Evolutionary conservation across 2,797 vertebrate genomes (phyloP).

Genomic region (Astyanax mexicanus): DNA sequence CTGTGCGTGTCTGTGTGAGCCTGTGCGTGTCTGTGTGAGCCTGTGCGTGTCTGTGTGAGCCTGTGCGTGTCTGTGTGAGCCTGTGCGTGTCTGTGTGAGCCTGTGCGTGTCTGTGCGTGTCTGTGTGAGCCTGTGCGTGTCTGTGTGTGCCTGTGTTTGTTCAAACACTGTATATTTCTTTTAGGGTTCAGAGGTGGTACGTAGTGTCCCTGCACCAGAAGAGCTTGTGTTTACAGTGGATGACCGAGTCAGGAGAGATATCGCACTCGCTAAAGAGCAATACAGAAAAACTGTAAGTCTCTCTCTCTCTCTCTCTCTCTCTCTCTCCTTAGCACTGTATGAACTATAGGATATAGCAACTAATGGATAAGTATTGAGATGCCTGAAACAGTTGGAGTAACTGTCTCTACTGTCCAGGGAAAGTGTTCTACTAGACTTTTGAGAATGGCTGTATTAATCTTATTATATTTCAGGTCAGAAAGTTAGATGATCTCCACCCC

Average conservation of each 20-base stretch:
- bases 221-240: constrained; percentile 92
- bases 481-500: too few species aligned
- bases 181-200: constrained; percentile 84
- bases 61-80: not conserved
- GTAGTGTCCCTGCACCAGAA: constrained; percentile 80
- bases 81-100: not conserved
- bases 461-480: too few species aligned
- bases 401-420: too few species aligned
- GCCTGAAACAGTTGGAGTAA: too few species aligned
- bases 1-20: not conserved
- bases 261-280: constrained; percentile 80
- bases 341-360: too few species aligned
- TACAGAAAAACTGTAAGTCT: constrained; percentile 82
- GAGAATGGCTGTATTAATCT: too few species aligned
- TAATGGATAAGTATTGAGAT: too few species aligned
- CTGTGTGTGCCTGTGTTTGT: not conserved
- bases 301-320: too few species aligned
- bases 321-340: too few species aligned
- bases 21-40: not conserved
- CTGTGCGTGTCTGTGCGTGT: not conserved
- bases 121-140: not conserved
- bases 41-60: not conserved
- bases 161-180: constrained; percentile 31
- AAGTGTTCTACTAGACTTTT: too few species aligned
- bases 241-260: constrained; percentile 76